Evolutionary conservation across 2,888 invertebrate species (phyloP).

Genomic region (Eristalinus sepulchralis): DNA sequence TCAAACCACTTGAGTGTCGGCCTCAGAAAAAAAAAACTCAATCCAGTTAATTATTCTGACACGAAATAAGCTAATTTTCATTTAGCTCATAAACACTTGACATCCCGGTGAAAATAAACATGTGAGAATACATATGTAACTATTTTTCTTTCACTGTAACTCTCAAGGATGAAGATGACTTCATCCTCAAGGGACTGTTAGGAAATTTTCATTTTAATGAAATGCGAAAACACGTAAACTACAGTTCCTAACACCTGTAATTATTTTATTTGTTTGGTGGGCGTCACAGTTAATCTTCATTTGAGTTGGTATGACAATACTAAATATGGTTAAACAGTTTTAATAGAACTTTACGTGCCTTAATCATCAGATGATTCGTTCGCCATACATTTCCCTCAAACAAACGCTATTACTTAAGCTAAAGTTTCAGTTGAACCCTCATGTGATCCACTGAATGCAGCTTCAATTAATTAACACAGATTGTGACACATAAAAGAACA

Average conservation of each 20-base stretch:
- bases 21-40: not conserved
- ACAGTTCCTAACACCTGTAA: not conserved
- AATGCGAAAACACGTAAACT: not conserved
- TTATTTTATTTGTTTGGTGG: not conserved
- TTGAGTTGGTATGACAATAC: not conserved
- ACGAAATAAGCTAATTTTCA: not conserved
- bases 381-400: no score
- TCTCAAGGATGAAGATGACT: not conserved
- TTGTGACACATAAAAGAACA: constrained; percentile 9
- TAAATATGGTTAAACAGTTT: not conserved
- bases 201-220: not conserved
- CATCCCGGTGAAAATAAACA: not conserved
- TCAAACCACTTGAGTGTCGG: not conserved
- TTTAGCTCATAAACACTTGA: not conserved
- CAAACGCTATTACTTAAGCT: no score
- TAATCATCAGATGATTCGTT: not conserved
- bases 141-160: not conserved
- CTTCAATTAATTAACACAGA: constrained; percentile 45
- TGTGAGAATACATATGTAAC: not conserved
- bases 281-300: not conserved
- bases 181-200: not conserved
- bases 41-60: not conserved
- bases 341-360: not conserved
- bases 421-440: constrained; percentile 20
- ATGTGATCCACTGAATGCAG: constrained; percentile 29